Conservation (phyloP, 2,888 invertebrate species). For the Eupithecia dodoneata region DNA sequence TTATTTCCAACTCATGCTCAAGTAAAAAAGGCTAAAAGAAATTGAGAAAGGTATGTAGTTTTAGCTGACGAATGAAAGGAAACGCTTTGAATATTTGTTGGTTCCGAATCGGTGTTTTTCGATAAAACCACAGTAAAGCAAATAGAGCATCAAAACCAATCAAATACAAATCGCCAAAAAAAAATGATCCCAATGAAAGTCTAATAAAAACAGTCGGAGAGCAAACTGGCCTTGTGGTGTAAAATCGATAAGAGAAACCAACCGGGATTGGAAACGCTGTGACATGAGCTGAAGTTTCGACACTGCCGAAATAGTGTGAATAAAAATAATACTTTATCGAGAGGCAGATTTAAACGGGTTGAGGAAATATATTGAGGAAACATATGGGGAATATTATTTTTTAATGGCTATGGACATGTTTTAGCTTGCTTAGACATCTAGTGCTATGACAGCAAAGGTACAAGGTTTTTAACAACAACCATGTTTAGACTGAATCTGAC, state of each 20-base stretch:
- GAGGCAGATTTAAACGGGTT: background rate
- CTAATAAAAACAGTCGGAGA: constrained; percentile 41
- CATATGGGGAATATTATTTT: background rate
- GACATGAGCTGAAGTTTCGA: constrained; percentile 11
- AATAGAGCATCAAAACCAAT: constrained; percentile 31
- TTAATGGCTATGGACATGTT: background rate
- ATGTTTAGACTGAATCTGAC: background rate
- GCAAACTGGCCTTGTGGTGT: constrained; percentile 39
- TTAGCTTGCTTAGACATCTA: background rate
- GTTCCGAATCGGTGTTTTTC: background rate
- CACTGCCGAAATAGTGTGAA: background rate
- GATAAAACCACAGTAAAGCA: background rate
- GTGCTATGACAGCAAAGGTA: background rate
- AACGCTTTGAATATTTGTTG: background rate
- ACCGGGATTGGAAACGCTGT: constrained; percentile 49
- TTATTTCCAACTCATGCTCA: background rate
- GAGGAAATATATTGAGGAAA: background rate
- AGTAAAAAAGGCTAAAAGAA: background rate
- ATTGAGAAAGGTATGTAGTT: background rate
- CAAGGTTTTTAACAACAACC: background rate
- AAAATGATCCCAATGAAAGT: constrained; percentile 38
- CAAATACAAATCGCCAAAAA: constrained; percentile 32
- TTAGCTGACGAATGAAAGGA: background rate
- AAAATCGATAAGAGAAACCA: constrained; percentile 48
- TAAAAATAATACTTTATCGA: background rate